Conservation (phyloP, 2,797 vertebrate genomes). For the Sebastes itinus region DNA sequence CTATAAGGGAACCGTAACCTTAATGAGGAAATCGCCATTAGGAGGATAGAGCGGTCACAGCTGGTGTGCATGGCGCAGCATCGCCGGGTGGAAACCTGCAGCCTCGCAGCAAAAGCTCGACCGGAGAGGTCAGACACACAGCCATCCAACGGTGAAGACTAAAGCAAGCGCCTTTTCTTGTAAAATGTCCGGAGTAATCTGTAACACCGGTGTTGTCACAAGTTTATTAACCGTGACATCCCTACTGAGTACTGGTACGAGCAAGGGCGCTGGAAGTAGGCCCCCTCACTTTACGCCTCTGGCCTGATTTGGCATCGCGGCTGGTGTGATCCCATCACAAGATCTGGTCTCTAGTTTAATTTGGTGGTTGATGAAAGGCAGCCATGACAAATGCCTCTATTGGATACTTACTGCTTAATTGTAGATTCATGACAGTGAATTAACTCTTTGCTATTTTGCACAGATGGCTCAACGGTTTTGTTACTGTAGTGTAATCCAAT, state of each 20-base stretch:
- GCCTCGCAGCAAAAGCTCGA: too few relatives aligned
- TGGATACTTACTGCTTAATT: conserved; percentile 24
- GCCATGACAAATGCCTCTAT: conserved; percentile 13
- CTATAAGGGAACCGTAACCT: too few relatives aligned
- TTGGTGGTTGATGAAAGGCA: conserved; percentile 21
- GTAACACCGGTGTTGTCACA: too few relatives aligned
- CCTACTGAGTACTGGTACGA: background rate
- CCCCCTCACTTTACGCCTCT: background rate
- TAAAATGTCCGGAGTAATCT: too few relatives aligned
- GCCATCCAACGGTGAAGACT: too few relatives aligned
- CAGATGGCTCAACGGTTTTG: conserved; percentile 45
- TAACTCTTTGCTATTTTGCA: conserved; percentile 45
- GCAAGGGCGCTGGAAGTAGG: background rate
- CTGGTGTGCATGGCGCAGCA: too few relatives aligned
- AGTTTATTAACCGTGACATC: too few relatives aligned
- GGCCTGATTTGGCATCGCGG: background rate
- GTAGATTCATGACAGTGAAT: conserved; percentile 39
- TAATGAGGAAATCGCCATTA: too few relatives aligned
- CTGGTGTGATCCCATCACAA: background rate
- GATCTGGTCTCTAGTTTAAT: conserved; percentile 4
- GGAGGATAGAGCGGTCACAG: too few relatives aligned
- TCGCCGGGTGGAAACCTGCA: too few relatives aligned
- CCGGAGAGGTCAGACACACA: too few relatives aligned
- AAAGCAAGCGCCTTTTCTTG: too few relatives aligned
- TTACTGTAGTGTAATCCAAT: conserved; percentile 37